phyloP scores from a whole-genome alignment of 2,888 invertebrate genomes.

The Tetheella fluctuosa region DNA sequence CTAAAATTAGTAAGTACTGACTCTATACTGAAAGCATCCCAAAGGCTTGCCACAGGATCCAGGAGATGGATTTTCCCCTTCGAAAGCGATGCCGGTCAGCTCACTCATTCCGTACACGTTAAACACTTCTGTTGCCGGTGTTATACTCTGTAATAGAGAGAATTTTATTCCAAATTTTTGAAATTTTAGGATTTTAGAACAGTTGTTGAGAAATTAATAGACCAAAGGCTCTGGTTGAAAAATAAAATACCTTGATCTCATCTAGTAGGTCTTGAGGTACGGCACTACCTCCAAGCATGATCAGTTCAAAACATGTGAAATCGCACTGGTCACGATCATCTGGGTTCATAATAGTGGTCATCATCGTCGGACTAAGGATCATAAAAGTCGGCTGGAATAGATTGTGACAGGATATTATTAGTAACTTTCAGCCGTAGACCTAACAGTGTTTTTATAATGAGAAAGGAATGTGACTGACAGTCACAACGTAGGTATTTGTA shows the following conservation, averaged over 20 bases:
- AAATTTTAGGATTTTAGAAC: no score
- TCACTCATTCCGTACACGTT: constrained; percentile 69
- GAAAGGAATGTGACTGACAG: no score
- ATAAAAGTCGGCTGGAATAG: constrained; percentile 45
- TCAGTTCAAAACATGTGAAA: constrained; percentile 53
- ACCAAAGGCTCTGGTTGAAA: not conserved
- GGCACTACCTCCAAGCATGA: constrained; percentile 59
- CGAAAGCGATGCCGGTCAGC: constrained; percentile 49
- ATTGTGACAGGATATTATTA: no score
- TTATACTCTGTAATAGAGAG: constrained; percentile 41
- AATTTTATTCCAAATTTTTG: no score
- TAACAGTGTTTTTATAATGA: no score
- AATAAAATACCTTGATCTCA: constrained; percentile 45
- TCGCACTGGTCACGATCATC: constrained; percentile 54
- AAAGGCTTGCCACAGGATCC: constrained; percentile 57
- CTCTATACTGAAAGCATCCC: constrained; percentile 57
- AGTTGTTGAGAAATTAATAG: no score
- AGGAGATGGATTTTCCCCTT: constrained; percentile 33
- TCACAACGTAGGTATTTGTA: no score
- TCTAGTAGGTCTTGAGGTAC: constrained; percentile 47
- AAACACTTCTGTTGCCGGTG: constrained; percentile 54
- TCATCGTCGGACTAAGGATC: constrained; percentile 54
- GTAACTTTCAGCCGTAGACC: no score
- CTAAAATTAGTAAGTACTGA: constrained; percentile 35
- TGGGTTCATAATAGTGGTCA: constrained; percentile 50